These are phyloP conservation scores for Halcyon malimbica DNA, from an alignment of 2,113 vertebrate species.

Conservation along the genomic window DNA sequence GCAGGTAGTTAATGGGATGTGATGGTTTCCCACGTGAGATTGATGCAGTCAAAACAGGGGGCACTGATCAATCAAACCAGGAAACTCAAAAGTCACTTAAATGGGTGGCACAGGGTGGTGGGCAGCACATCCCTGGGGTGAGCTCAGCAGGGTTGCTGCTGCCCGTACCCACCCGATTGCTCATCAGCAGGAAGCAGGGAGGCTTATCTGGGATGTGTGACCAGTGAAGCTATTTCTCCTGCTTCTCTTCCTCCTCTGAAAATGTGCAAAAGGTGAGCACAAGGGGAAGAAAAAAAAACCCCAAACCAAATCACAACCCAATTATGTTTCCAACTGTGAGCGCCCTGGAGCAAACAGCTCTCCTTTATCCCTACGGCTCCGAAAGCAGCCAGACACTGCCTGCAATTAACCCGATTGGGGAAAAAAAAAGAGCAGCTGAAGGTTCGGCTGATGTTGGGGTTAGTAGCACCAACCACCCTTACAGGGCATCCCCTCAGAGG, in stretches of 20 bases:
- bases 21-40: neutral
- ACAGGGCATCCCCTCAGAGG: neutral
- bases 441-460: too few species aligned
- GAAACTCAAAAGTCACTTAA: neutral
- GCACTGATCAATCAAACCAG: neutral
- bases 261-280: neutral
- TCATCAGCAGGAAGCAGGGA: neutral
- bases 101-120: neutral
- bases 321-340: neutral
- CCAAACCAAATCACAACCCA: neutral
- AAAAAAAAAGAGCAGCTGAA: neutral
- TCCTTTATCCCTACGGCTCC: neutral
- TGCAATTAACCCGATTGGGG: fast-evolving
- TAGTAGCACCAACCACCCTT: neutral
- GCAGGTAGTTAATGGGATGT: neutral
- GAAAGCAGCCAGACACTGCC: neutral
- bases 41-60: fast-evolving
- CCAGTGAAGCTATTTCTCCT: neutral
- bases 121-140: neutral
- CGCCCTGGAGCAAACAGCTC: neutral
- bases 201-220: neutral
- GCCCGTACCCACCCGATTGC: fast-evolving
- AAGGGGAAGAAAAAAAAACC: neutral
- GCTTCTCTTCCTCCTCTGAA: slow-evolving; percentile 4
- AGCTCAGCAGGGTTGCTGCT: neutral